Evolutionary conservation across 2,113 vertebrate genomes (phyloP).

Genomic region (Cololabis saira): DNA sequence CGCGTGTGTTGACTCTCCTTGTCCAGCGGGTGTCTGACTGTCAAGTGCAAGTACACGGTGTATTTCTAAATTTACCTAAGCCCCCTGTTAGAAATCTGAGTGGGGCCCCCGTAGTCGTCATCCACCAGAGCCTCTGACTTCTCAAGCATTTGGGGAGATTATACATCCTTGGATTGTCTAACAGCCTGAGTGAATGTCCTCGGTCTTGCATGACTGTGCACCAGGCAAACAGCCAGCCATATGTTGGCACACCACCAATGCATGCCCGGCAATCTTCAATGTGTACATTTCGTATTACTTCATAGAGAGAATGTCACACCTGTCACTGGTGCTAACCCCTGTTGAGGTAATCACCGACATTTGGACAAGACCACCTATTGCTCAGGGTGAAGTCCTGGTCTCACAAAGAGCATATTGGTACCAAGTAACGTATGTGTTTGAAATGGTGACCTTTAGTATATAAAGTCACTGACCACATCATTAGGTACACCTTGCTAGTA

Average conservation of each 20-base stretch:
- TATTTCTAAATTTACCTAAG: slow-evolving; percentile 73
- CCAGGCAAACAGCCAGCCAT: slow-evolving; percentile 1
- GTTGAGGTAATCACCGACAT: slow-evolving; percentile 15
- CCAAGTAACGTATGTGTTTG: background rate
- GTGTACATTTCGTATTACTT: slow-evolving; percentile 37
- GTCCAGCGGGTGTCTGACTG: slow-evolving; percentile 54
- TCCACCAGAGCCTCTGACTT: slow-evolving; percentile 58
- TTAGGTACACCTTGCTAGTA: too few relatives aligned
- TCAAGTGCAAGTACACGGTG: slow-evolving; percentile 27
- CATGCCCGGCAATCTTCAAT: background rate
- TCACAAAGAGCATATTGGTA: background rate
- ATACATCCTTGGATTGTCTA: slow-evolving; percentile 24
- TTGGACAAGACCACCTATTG: slow-evolving; percentile 48
- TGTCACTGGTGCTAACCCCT: slow-evolving; percentile 38
- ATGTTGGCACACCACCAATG: background rate
- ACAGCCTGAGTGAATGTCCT: slow-evolving; percentile 7
- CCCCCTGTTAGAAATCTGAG: slow-evolving; percentile 71
- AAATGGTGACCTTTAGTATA: background rate
- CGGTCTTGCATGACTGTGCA: slow-evolving; percentile 3
- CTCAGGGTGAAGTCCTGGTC: slow-evolving; percentile 28
- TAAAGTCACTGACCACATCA: too few relatives aligned
- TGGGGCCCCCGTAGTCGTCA: slow-evolving; percentile 37
- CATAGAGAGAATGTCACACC: slow-evolving; percentile 22
- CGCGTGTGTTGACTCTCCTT: slow-evolving; percentile 29
- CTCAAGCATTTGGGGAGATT: slow-evolving; percentile 56